Evolutionary conservation across 2,797 vertebrate genomes (phyloP), one percentile per base, ranked within the genome.

Genomic region (Hylomyscus alleni): DNA sequence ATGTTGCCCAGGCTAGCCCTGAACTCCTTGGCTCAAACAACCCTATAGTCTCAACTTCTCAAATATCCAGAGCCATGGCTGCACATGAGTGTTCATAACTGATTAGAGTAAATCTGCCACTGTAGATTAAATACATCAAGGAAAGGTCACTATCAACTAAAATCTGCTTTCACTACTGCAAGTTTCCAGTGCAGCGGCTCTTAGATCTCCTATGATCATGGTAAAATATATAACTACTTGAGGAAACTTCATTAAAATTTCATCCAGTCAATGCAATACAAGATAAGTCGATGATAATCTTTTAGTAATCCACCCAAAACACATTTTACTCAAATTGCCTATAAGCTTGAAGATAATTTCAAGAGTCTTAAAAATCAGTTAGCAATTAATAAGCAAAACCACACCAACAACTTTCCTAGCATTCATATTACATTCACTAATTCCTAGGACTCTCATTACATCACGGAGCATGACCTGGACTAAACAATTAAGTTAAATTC

Each of bases 221-320:
- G 40, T 15, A 87, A 91, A 65, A 89, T 47, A 56, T 1, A n/a
- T 65, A 87, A 89, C 6, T 75, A 83, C 22, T 29, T 65, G 3
- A 95, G 54, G 75, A 26, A 91, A 80, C 77, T 58, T 69, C 58
- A 75, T 92, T 84, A 73, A 94, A 92, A 95, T 44, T 73, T 91
- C 29, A 86, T 85, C n/a, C 77, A 83, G 17, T 91, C 58, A 77
- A 78, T 13, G 54, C 26, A 50, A 78, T 10, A 60, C n/a, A 50
- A 92, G 15, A 73, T 62, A 91, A 72, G 37, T n/a, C 34, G 54
- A 62, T 17, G 60, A 54, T 58, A 72, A 6, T 69, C 58, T 20
- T 85, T 69, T 67, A 77, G 60, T 65, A 89, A 73, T 2, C 15
- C 54, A 62, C 6, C 17, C 50, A 44, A 88, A 95, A 91, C 2